Evolutionary conservation across 2,888 invertebrate genomes (phyloP).

Genomic region (Punctoribates punctum): DNA sequence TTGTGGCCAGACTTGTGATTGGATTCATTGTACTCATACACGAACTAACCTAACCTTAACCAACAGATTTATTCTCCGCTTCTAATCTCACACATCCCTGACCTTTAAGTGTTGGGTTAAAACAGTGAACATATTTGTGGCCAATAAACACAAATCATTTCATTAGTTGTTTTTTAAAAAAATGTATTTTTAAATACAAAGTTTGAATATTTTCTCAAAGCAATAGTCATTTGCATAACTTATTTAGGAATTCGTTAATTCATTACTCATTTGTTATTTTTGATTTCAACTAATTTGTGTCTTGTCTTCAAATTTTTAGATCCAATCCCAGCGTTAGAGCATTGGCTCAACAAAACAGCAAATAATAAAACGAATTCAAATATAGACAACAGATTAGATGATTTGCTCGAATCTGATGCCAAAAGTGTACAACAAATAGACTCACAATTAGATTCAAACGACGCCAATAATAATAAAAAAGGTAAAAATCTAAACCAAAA

Average conservation of each 20-base stretch:
- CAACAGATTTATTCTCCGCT: not conserved
- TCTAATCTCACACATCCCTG: constrained; percentile 4
- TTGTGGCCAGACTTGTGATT: not conserved
- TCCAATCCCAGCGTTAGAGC: constrained; percentile 37
- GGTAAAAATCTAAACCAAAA: constrained; percentile 17
- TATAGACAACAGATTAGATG: constrained; percentile 37
- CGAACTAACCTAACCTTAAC: constrained; percentile 8
- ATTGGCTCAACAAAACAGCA: constrained; percentile 31
- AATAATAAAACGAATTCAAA: constrained; percentile 18
- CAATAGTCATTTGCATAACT: constrained; percentile 15
- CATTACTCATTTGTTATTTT: not conserved
- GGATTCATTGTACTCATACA: constrained; percentile 10
- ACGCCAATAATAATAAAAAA: constrained; percentile 20
- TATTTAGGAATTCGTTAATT: not conserved
- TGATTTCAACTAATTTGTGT: constrained; percentile 4
- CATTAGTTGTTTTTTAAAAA: not conserved
- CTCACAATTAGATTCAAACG: constrained; percentile 16
- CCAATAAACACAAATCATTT: constrained; percentile 29
- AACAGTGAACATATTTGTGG: constrained; percentile 10
- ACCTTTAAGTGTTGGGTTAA: constrained; percentile 1
- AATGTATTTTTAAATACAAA: constrained; percentile 8
- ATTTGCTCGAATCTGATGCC: constrained; percentile 36
- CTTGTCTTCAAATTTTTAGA: constrained; percentile 5
- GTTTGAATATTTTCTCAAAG: not conserved
- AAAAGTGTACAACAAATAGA: constrained; percentile 35